Percentiles rank a stretch among this genome's conserved stretches.
phyloP scores from a whole-genome alignment of 2,797 vertebrate genomes.

The Argentina silus region DNA sequence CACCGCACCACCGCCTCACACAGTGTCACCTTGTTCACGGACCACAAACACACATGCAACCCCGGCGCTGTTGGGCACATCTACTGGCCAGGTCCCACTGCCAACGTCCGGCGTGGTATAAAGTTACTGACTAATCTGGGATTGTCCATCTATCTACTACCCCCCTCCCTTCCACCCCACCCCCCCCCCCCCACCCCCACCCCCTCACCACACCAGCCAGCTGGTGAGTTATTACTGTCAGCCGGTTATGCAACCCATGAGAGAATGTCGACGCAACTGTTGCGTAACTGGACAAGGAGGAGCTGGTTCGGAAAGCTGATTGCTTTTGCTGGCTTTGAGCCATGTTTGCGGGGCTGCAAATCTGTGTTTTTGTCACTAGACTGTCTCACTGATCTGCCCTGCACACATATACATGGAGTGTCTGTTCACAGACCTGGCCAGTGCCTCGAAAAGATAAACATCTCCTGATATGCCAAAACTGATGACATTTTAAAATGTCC shows the following conservation, averaged over 20 bases:
- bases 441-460: too few relatives aligned
- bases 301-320: background rate
- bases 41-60: background rate
- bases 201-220: background rate
- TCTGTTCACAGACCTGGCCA: too few relatives aligned
- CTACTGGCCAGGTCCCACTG: background rate
- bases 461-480: background rate
- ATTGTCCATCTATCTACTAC: background rate
- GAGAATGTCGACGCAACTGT: background rate
- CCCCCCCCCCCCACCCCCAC: background rate
- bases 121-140: background rate
- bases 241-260: constrained; percentile 1
- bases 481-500: background rate
- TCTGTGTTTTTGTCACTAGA: too few relatives aligned
- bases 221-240: background rate
- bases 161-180: background rate
- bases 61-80: background rate
- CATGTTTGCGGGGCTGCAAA: background rate
- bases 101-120: background rate
- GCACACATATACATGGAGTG: too few relatives aligned
- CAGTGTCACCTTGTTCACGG: background rate
- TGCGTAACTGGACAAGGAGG: background rate
- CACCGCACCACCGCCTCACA: background rate
- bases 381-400: too few relatives aligned
- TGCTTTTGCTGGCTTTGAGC: background rate